Conservation (phyloP, 2,797 vertebrate genomes). For the Notolabrus celidotus region DNA sequence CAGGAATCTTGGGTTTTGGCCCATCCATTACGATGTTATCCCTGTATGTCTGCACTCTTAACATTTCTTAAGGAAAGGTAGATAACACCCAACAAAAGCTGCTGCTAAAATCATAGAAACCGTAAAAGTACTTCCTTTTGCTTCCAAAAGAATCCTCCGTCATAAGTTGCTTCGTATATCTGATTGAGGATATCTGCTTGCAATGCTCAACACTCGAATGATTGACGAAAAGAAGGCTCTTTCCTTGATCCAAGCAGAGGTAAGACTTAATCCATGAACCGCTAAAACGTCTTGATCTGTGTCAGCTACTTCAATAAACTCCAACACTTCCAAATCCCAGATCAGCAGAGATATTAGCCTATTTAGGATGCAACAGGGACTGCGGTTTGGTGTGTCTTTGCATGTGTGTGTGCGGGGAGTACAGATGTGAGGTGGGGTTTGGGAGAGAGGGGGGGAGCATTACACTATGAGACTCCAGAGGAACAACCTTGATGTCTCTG, state of each 20-base stretch:
- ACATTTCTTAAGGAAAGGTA: conserved; percentile 16
- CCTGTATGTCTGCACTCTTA: conserved; percentile 39
- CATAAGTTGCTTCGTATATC: conserved; percentile 2
- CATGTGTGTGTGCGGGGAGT: conserved; percentile 18
- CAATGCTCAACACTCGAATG: conserved; percentile 8
- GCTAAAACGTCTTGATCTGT: conserved; percentile 70
- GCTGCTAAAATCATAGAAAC: conserved; percentile 18
- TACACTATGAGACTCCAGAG: conserved; percentile 43
- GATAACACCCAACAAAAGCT: conserved; percentile 30
- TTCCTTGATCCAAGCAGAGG: conserved; percentile 56
- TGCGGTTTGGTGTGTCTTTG: conserved; percentile 37
- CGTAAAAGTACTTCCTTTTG: not conserved
- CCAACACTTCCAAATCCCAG: conserved; percentile 77
- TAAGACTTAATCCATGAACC: conserved; percentile 66
- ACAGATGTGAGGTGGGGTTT: conserved; percentile 40
- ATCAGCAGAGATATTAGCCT: conserved; percentile 87
- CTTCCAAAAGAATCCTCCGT: not conserved
- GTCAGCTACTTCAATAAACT: conserved; percentile 79
- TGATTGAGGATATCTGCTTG: conserved; percentile 20
- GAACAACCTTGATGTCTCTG: conserved; percentile 61
- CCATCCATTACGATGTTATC: conserved; percentile 63
- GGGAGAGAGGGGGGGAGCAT: not conserved
- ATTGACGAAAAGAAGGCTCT: conserved; percentile 49
- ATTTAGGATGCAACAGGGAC: conserved; percentile 72
- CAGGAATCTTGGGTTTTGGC: conserved; percentile 66